Evolutionary conservation across 1,140 invertebrate genomes (phyloP), one percentile per base, ranked within the genome.

Genomic region (Drosophila neocordata): DNA sequence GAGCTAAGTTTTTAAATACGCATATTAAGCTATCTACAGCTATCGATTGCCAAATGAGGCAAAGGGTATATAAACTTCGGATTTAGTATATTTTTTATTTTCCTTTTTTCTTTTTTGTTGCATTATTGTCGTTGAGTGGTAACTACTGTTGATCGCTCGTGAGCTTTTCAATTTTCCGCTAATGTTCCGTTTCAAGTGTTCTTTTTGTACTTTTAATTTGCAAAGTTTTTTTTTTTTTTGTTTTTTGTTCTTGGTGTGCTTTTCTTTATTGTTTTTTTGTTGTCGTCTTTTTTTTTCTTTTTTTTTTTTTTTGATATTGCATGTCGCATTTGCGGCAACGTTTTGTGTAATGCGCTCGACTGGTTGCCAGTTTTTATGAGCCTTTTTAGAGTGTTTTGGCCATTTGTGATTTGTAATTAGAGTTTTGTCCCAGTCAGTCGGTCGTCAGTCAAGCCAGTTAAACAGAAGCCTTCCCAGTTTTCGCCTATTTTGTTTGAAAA

Each of bases 321-420:
- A 65, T 80, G 72, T 75, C 76, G 65, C 62, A 62, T 70, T 77
- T 63, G 69, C 52, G 65, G 65, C 69, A 80, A 67, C 81, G 81
- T 80, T 84, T 84, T 84, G 81, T 81, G 80, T 85, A 84, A 84
- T 84, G 77, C 80, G 81, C 80, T 85, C 81, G 56, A 84, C 69
- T 80, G 77, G 81, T 69, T 72, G 75, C 68, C 72, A 57, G 27
- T 67, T 85, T 84, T 84, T 80, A 84, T 84, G 81, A 73, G 60
- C 80, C 81, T 85, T 84, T 84, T 73, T 51, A 56, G 41, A 77
- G 69, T 59, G 81, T 84, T 84, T 85, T 85, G 81, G 73, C 80
- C 80, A 85, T 85, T 84, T 85, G 81, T 84, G 80, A 84, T 84
- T 84, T 85, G 80, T 85, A 84, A 84, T 84, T 84, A 80, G 80